Evolutionary conservation across 2,113 vertebrate genomes (phyloP), one percentile per base, ranked within the genome.

Genomic region (Crypturellus undulatus): DNA sequence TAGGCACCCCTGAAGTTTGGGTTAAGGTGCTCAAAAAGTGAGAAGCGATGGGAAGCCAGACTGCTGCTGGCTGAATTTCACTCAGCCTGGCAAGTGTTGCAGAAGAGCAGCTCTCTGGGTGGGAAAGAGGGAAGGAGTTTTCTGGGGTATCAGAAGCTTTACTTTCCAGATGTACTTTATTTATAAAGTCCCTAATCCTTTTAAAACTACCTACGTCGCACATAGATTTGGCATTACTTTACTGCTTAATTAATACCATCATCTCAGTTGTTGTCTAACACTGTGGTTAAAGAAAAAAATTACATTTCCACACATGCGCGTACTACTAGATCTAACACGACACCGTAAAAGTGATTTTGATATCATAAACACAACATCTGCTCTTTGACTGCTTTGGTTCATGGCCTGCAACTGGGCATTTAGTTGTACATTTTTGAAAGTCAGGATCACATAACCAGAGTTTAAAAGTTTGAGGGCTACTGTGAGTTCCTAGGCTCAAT

Each of bases 81-180:
- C 6, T 49, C 77, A 89, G 19, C 38, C 28, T 59, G 34, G 42
- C 24, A 1, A 86, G 65, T 12, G 38, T 6, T 36, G 69, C 42
- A 7, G 8, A 69, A 75, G 71, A 89, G 59, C 58, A 93, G 90
- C 92, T 90, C 77, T 69, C 0, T 15, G 34, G 77, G 91, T 94
- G 80, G 83, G 92, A 96, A 62, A 34, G n/a, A 96, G 65, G 47
- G 24, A 47, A 16, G 10, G 62, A 94, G 49, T 69, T 90, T 1
- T 1, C 56, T 0, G 0, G 19, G 65, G 77, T 79, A 96, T 90
- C 88, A 94, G 90, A 93, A 95, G 43, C 62, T 90, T 86, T 79
- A 9, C 51, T 92, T 94, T 77, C 92, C 94, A 95, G 93, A 94
- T 94, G 89, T 68, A 90, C 82, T 93, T 95, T 96, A 95, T 97